Percentiles rank a stretch among this genome's conserved stretches.
Conservation (phyloP, 53 echinoderm and acorn worm species). For the Luidia sarsii region DNA sequence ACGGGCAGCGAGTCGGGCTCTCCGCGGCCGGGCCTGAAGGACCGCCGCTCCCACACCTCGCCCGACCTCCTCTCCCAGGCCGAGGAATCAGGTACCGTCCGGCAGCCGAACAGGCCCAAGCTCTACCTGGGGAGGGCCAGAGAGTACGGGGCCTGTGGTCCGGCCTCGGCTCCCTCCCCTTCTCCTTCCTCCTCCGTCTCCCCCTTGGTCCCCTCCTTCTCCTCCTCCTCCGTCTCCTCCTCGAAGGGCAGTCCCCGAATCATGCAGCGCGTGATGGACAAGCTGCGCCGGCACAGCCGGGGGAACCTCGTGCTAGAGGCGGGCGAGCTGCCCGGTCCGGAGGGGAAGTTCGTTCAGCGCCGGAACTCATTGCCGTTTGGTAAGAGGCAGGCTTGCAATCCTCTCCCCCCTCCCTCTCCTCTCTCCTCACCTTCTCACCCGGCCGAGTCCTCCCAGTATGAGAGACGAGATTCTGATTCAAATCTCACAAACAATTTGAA, state of each 20-base stretch:
- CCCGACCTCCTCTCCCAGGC: not conserved
- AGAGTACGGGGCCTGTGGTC: not conserved
- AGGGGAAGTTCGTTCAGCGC: not conserved
- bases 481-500: too few species aligned
- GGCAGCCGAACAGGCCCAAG: slow-evolving; percentile 1
- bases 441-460: too few species aligned
- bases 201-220: too few species aligned
- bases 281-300: slow-evolving; percentile 44
- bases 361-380: slow-evolving; percentile 36
- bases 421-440: too few species aligned
- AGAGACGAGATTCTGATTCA: too few species aligned
- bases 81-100: slow-evolving; percentile 36
- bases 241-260: slow-evolving; percentile 49
- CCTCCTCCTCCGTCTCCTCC: too few species aligned
- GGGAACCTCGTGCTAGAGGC: slow-evolving; percentile 10
- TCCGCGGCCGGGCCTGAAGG: not conserved
- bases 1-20: slow-evolving; percentile 8
- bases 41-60: not conserved
- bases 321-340: not conserved
- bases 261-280: slow-evolving; percentile 41
- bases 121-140: slow-evolving; percentile 15
- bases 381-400: too few species aligned
- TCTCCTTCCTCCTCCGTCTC: not conserved
- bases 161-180: not conserved
- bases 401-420: too few species aligned